phyloP scores from a whole-genome alignment of 2,888 invertebrate species.

The Acanthoscelides obtectus region DNA sequence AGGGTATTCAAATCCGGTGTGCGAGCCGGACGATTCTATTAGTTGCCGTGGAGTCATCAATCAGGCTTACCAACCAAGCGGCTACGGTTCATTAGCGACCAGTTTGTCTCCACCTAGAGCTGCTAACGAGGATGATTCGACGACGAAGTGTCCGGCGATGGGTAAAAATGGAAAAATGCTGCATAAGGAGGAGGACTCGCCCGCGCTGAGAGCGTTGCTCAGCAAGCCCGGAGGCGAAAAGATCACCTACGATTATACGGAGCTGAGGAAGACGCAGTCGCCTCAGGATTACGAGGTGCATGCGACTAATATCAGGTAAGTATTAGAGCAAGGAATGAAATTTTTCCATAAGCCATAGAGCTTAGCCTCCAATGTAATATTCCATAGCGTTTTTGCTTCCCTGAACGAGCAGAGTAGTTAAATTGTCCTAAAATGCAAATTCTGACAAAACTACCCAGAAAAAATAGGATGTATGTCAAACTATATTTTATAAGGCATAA shows the following conservation, averaged over 20 bases:
- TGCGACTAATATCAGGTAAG: neutral
- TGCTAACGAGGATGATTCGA: conserved; percentile 13
- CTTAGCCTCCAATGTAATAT: too few species aligned
- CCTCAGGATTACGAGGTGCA: neutral
- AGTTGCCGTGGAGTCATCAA: conserved; percentile 29
- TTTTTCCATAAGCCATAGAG: too few species aligned
- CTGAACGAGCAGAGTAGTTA: too few species aligned
- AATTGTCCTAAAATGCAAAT: too few species aligned
- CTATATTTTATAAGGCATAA: too few species aligned
- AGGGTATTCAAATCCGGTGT: conserved; percentile 16
- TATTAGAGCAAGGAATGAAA: neutral
- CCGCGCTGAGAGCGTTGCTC: conserved; percentile 57
- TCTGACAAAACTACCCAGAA: too few species aligned
- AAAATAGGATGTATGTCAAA: too few species aligned
- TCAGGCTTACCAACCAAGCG: conserved; percentile 31
- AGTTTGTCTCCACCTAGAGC: conserved; percentile 23
- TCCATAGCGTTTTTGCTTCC: too few species aligned
- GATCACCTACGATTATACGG: conserved; percentile 38
- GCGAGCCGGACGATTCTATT: conserved; percentile 31
- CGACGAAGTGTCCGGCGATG: neutral
- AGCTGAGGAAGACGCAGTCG: conserved; percentile 20
- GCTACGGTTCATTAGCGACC: conserved; percentile 30
- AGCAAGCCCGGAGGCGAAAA: conserved; percentile 42
- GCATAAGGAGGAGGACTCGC: conserved; percentile 44
- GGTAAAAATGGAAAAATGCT: neutral